A percentile compares a stretch with the other conserved stretches of the same genome.
Conservation (phyloP, 2,797 vertebrate species). For the Mycteria americana region DNA sequence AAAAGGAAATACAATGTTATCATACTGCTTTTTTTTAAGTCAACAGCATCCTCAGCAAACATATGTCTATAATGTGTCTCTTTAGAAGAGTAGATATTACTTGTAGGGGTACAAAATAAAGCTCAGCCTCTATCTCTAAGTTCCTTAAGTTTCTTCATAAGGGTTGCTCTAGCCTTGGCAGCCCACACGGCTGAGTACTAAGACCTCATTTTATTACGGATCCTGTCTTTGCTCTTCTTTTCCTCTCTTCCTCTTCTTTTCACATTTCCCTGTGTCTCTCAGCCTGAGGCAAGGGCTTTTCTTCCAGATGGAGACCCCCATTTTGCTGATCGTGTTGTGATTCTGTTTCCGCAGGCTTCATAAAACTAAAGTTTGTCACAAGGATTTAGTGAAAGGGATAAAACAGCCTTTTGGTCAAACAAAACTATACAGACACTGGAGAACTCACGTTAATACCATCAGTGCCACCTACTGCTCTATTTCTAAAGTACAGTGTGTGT, state of each 20-base stretch:
- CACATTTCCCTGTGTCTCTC: neutral
- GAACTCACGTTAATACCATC: neutral
- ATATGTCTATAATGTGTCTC: neutral
- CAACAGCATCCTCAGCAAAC: neutral
- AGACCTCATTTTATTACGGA: neutral
- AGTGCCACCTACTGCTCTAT: slow-evolving; percentile 46
- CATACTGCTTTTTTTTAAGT: neutral
- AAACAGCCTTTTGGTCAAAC: neutral
- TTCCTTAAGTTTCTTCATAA: neutral
- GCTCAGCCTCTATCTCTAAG: neutral
- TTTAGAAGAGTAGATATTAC: neutral
- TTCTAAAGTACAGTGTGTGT: neutral
- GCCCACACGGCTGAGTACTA: neutral
- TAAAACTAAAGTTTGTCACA: neutral
- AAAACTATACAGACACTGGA: neutral
- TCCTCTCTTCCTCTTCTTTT: neutral
- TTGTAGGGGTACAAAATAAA: neutral
- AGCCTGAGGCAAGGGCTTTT: neutral
- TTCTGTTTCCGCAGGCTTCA: neutral
- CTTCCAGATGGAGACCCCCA: neutral
- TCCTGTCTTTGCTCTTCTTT: neutral
- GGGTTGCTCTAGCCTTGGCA: neutral
- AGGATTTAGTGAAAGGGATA: neutral
- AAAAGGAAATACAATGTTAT: neutral
- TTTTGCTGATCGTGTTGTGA: neutral